Evolutionary conservation across 2,113 vertebrate species (phyloP).

Genomic region (Anas platyrhynchos): DNA sequence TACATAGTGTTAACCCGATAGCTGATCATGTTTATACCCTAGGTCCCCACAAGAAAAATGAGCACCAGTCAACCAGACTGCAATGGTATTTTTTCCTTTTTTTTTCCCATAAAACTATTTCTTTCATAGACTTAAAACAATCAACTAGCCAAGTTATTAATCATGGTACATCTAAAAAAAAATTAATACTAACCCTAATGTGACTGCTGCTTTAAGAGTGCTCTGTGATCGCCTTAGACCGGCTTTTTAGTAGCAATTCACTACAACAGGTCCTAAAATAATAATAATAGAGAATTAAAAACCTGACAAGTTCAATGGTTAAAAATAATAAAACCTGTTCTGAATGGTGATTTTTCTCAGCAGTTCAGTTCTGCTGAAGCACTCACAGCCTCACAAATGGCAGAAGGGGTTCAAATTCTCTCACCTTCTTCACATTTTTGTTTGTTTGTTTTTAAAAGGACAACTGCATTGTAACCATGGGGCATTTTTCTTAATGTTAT

Average conservation of each 20-base stretch:
- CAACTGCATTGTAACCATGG: constrained; percentile 51
- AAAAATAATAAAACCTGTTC: constrained; percentile 72
- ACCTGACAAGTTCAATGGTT: constrained; percentile 76
- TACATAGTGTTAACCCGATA: constrained; percentile 43
- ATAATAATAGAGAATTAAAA: constrained; percentile 80
- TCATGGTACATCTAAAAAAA: constrained; percentile 83
- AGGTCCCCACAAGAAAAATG: constrained; percentile 53
- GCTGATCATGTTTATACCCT: constrained; percentile 38
- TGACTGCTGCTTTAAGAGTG: constrained; percentile 84
- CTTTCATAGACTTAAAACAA: constrained; percentile 81
- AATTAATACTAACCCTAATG: constrained; percentile 83
- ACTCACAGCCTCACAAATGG: constrained; percentile 48
- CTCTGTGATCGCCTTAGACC: constrained; percentile 76
- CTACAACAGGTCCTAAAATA: constrained; percentile 84
- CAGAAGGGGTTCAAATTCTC: constrained; percentile 60
- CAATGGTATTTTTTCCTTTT: constrained; percentile 59
- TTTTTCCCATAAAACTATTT: constrained; percentile 80
- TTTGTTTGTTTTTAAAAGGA: constrained; percentile 47
- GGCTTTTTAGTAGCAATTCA: constrained; percentile 85
- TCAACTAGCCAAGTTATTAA: constrained; percentile 81
- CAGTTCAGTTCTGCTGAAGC: constrained; percentile 66
- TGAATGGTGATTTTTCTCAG: constrained; percentile 57
- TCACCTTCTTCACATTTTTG: constrained; percentile 17
- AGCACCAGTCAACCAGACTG: constrained; percentile 72
- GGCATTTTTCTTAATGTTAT: constrained; percentile 48